Evolutionary conservation across 2,113 vertebrate genomes (phyloP).

Genomic region (Panthera leo): DNA sequence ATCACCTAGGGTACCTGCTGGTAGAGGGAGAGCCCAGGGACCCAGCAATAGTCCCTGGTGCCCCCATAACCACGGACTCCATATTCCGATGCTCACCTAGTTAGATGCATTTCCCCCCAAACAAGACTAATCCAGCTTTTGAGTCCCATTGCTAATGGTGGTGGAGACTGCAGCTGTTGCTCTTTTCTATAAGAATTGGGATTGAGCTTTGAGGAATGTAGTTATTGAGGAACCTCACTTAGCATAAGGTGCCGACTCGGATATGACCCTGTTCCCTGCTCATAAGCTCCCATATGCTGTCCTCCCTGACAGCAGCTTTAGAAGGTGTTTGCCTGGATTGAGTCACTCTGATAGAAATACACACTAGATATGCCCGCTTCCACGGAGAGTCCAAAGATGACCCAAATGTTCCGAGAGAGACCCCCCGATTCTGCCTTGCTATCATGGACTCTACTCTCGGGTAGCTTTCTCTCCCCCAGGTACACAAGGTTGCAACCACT

Average conservation of each 20-base stretch:
- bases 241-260: background rate
- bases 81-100: background rate
- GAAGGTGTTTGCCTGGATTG: background rate
- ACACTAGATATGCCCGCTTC: background rate
- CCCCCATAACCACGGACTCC: accelerated
- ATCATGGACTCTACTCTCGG: background rate
- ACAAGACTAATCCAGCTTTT: background rate
- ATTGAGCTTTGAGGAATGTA: background rate
- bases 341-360: too few relatives aligned
- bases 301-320: background rate
- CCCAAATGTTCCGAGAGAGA: background rate
- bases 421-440: background rate
- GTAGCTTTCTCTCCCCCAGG: background rate
- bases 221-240: too few relatives aligned
- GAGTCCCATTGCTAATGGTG: background rate
- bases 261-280: background rate
- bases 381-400: background rate
- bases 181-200: background rate
- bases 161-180: background rate
- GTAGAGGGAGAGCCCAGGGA: background rate
- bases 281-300: too few relatives aligned
- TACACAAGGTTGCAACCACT: too few relatives aligned
- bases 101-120: background rate
- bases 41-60: background rate
- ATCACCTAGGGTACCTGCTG: accelerated